Percentiles rank a stretch among this genome's conserved stretches.
Conservation (phyloP, 2,888 invertebrate genomes). For the Alitta virens region DNA sequence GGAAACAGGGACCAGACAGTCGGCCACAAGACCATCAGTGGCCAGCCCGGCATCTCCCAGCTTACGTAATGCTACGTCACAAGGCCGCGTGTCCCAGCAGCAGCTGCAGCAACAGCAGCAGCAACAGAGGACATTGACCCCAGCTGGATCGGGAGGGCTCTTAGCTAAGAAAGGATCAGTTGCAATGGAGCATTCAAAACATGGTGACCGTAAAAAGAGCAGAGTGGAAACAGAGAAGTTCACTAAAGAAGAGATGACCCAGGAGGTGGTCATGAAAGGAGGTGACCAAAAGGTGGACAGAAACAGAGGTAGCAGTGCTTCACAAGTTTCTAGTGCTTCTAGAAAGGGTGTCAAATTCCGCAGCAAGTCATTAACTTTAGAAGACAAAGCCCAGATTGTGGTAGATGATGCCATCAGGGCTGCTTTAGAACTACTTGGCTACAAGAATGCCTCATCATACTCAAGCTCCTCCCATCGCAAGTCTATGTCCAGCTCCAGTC, state of each 20-base stretch:
- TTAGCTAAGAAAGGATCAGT: not conserved
- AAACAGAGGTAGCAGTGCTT: too few species aligned
- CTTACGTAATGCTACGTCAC: too few species aligned
- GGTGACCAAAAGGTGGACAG: not conserved
- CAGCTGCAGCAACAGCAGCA: too few species aligned
- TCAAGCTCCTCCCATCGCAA: not conserved
- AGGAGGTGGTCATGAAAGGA: not conserved
- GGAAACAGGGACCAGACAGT: not conserved
- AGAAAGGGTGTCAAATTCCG: slow-evolving; percentile 14
- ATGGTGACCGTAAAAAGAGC: not conserved
- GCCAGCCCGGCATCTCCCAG: not conserved
- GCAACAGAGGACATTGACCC: not conserved
- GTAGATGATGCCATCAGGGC: slow-evolving; percentile 16
- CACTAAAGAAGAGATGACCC: not conserved
- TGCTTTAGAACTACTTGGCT: slow-evolving; percentile 4
- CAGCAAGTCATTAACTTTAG: not conserved
- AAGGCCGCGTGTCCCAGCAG: too few species aligned
- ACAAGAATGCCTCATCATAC: not conserved
- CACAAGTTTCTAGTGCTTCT: not conserved
- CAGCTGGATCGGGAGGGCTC: not conserved
- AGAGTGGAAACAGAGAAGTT: not conserved
- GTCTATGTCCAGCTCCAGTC: not conserved
- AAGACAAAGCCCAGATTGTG: slow-evolving; percentile 10
- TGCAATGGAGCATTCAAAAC: too few species aligned
- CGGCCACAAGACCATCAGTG: not conserved